Base-by-base conservation (phyloP, 2,113 vertebrate genomes). In the Rhinolophus sinicus region DNA sequence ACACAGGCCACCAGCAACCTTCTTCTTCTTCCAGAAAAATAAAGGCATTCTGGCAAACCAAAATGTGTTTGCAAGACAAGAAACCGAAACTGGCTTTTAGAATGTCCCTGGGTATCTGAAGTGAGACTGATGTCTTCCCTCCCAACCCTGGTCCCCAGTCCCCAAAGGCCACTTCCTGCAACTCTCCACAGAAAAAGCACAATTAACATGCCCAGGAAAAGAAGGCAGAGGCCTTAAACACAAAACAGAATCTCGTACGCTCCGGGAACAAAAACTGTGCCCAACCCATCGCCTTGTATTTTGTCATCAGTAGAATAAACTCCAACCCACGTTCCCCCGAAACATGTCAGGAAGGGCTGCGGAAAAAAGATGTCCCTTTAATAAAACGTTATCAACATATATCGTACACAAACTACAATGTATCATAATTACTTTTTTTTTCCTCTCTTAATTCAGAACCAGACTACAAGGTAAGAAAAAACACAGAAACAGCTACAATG, bases 401-500 rank as follows among this genome's bases (percentile, higher is more conserved):
- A 99, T 98, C 98, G 97, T 99, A 98, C 98, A 99, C 98, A 99
- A 99, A 98, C 99, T 99, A 98, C 99, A 99, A 99, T 98, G 99
- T 99, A 99, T 98, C 98, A 99, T 98, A 98, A 99, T 98, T 99
- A 98, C 98, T 99, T 98, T 98, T 98, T 97, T 97, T 96, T 91
- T 98, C 98, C 98, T 98, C 98, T 98, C 94, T 98, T 97, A 98
- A 98, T 98, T 98, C 98, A 98, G 98, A 98, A 99, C 98, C 98
- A 98, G 99, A 99, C 98, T 99, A 99, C 99, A 99, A 98, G 98
- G 98, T 98, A 98, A 98, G 99, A 99, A 99, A 99, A 98, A 99
- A 99, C 99, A 99, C 99, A 98, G 98, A 98, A 99, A 99, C 98
- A 98, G 99, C 99, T 99, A 99, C 98, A 98, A 99, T 98, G 98